Conservation (phyloP, 92 coral and sea anemone genomes). For the Parazoanthus darwini region DNA sequence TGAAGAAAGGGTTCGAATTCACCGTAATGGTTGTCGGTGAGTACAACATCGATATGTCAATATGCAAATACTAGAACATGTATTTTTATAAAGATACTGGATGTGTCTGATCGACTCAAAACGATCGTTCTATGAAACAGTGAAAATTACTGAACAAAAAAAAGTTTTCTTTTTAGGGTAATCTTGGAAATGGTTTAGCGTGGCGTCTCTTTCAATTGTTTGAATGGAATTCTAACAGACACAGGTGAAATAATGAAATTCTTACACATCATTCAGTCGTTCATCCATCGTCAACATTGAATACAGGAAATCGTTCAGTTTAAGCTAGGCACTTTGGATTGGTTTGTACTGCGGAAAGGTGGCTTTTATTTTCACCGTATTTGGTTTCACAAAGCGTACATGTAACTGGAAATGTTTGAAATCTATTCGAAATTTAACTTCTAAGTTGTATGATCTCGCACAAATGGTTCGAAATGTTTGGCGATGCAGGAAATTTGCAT, state of each 20-base stretch:
- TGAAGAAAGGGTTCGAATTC: conserved; percentile 98
- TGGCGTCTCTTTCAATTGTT: conserved; percentile 23
- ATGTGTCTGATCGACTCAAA: background rate
- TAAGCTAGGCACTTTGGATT: conserved; percentile 10
- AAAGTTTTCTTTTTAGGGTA: background rate
- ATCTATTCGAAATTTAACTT: no score
- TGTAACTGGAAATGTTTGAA: background rate
- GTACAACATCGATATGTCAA: conserved; percentile 39
- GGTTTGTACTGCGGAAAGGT: conserved; percentile 25
- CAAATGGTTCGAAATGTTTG: background rate
- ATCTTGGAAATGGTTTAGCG: background rate
- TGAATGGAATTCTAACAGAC: conserved; percentile 20
- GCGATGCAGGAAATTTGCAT: background rate
- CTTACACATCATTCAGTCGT: background rate
- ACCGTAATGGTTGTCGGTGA: conserved; percentile 99
- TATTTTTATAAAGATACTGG: background rate
- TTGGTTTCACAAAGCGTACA: conserved; percentile 16
- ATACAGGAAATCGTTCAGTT: conserved; percentile 37
- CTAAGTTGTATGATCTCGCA: background rate
- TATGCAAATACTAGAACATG: conserved; percentile 18
- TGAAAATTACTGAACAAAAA: background rate
- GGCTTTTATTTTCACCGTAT: conserved; percentile 21
- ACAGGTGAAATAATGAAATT: conserved; percentile 29
- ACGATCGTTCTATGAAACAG: background rate
- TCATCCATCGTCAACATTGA: conserved; percentile 11